Percentiles rank a stretch among this genome's conserved stretches.
phyloP scores from a whole-genome alignment of 2,113 vertebrate genomes.

The Talpa occidentalis region DNA sequence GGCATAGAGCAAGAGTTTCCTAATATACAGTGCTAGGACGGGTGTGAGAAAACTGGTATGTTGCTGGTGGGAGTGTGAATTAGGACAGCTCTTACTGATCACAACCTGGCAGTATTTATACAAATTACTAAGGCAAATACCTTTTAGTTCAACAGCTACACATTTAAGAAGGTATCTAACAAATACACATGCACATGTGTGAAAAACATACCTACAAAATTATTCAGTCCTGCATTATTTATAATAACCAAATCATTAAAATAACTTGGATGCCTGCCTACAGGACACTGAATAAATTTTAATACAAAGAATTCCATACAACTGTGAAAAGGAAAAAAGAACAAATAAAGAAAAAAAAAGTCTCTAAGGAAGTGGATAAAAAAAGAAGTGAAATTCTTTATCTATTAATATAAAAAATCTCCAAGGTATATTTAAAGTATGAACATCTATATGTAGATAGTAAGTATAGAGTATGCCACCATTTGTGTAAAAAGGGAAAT shows the following conservation, averaged over 20 bases:
- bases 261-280: background rate
- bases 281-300: background rate
- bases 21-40: background rate
- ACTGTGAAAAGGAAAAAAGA: background rate
- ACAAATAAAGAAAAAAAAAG: background rate
- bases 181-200: background rate
- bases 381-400: background rate
- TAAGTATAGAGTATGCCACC: background rate
- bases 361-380: background rate
- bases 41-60: constrained; percentile 33
- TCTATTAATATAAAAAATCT: background rate
- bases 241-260: constrained; percentile 39
- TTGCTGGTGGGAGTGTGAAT: constrained; percentile 11
- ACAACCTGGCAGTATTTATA: constrained; percentile 40
- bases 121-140: constrained; percentile 39
- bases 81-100: constrained; percentile 15
- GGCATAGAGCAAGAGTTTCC: constrained; percentile 22
- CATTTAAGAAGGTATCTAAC: constrained; percentile 14
- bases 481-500: background rate
- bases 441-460: background rate
- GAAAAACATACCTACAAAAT: background rate
- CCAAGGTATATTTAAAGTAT: background rate
- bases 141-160: constrained; percentile 53
- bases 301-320: background rate
- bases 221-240: background rate